phyloP scores from a whole-genome alignment of 2,888 invertebrate species.

The Drosophila gaucha region DNA sequence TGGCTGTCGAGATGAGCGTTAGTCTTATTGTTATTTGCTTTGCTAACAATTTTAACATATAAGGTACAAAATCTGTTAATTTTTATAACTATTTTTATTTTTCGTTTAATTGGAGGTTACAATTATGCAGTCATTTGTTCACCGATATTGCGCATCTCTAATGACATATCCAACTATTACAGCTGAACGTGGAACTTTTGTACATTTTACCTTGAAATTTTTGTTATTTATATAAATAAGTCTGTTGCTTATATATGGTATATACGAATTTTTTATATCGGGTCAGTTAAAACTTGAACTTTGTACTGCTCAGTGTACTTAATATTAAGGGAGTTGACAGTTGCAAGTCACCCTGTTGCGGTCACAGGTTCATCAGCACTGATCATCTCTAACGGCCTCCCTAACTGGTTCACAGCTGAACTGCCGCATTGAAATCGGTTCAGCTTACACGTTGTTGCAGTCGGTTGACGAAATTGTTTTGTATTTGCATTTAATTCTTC shows the following conservation, averaged over 20 bases:
- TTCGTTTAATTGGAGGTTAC: not conserved
- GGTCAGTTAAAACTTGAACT: too few species aligned
- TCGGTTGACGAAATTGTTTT: slow-evolving; percentile 71
- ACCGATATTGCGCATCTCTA: not conserved
- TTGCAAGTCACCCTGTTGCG: too few species aligned
- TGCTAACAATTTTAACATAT: not conserved
- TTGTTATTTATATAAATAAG: too few species aligned
- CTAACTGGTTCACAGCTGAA: slow-evolving; percentile 26
- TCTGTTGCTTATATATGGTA: too few species aligned
- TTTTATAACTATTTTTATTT: too few species aligned
- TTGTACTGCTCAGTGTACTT: too few species aligned
- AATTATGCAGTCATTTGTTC: not conserved
- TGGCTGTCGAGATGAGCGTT: too few species aligned
- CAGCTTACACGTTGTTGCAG: slow-evolving; percentile 69
- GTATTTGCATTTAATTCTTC: slow-evolving; percentile 51
- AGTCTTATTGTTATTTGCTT: not conserved
- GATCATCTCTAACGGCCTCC: not conserved
- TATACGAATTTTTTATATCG: too few species aligned
- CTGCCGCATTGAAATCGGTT: slow-evolving; percentile 43
- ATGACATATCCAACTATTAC: not conserved
- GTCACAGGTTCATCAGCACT: not conserved
- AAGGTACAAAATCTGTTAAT: too few species aligned
- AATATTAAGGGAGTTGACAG: too few species aligned
- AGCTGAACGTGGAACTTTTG: too few species aligned
- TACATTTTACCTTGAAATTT: too few species aligned